Percentiles rank a stretch among this genome's conserved stretches.
Evolutionary conservation across 2,797 vertebrate species (phyloP).

Genomic region (Thripadectes ignobilis): DNA sequence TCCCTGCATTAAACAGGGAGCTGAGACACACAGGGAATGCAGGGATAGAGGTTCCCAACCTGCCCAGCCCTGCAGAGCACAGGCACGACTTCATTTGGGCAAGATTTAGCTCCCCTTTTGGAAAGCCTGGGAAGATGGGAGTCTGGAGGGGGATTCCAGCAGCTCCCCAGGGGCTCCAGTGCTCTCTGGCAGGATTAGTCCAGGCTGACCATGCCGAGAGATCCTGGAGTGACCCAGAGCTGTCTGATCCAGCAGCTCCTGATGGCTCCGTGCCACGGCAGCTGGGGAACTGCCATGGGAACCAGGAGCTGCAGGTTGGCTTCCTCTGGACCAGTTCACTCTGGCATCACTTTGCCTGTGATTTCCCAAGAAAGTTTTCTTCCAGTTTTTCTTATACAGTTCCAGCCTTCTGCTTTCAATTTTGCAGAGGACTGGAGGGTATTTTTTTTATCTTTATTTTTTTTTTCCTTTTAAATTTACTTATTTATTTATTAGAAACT

Average conservation of each 20-base stretch:
- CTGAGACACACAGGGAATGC: neutral
- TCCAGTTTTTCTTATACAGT: neutral
- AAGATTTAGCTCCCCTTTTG: neutral
- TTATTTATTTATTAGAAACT: neutral
- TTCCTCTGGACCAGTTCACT: neutral
- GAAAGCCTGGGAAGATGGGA: neutral
- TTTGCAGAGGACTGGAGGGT: neutral
- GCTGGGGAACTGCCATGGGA: neutral
- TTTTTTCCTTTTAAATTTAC: neutral
- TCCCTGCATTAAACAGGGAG: neutral
- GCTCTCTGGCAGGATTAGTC: neutral
- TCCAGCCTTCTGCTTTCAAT: neutral
- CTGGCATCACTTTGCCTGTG: neutral
- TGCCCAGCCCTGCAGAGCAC: neutral
- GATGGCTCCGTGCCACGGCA: neutral
- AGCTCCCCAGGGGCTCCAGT: neutral
- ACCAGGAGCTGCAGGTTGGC: neutral
- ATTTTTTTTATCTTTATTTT: neutral
- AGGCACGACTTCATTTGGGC: accelerated
- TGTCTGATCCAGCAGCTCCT: neutral
- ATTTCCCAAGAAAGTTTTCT: neutral
- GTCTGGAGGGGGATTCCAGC: neutral
- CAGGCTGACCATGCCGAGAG: neutral
- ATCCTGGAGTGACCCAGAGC: neutral
- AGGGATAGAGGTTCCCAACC: neutral